These are phyloP conservation scores for Prunella himalayana DNA, from an alignment of 2,113 vertebrate genomes.

Conservation along the genomic window DNA sequence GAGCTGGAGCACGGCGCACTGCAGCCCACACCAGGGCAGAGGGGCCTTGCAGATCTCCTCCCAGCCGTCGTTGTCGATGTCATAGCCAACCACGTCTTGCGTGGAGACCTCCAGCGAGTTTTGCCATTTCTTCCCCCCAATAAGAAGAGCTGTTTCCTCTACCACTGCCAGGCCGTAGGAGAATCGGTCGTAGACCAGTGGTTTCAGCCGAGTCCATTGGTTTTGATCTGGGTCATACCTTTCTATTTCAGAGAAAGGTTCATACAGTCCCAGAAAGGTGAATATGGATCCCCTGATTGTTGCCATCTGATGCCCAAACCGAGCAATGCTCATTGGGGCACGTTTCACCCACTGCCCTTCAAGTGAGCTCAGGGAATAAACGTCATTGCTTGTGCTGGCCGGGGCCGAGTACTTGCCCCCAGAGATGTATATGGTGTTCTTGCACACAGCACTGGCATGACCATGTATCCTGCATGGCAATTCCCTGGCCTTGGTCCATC, in stretches of 20 bases:
- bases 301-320: conserved; percentile 89
- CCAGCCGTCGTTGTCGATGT: conserved; percentile 86
- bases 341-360: conserved; percentile 76
- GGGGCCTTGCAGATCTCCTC: conserved; percentile 86
- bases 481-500: conserved; percentile 74
- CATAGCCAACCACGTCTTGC: conserved; percentile 85
- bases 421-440: conserved; percentile 80
- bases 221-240: conserved; percentile 77
- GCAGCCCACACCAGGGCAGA: conserved; percentile 82
- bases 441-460: conserved; percentile 82
- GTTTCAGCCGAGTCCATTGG: conserved; percentile 87
- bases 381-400: conserved; percentile 76
- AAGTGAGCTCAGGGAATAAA: conserved; percentile 70
- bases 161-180: conserved; percentile 84
- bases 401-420: conserved; percentile 76
- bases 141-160: conserved; percentile 80
- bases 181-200: conserved; percentile 83
- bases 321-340: conserved; percentile 87
- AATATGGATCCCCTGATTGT: conserved; percentile 81
- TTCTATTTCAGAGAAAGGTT: conserved; percentile 94
- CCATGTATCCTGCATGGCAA: conserved; percentile 81
- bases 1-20: conserved; percentile 84
- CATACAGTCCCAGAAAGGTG: conserved; percentile 89
- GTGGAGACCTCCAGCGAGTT: conserved; percentile 84
- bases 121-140: conserved; percentile 91